Evolutionary conservation across 2,888 invertebrate species (phyloP), one percentile per base, ranked within the genome.

Genomic region (Fragum sueziense): DNA sequence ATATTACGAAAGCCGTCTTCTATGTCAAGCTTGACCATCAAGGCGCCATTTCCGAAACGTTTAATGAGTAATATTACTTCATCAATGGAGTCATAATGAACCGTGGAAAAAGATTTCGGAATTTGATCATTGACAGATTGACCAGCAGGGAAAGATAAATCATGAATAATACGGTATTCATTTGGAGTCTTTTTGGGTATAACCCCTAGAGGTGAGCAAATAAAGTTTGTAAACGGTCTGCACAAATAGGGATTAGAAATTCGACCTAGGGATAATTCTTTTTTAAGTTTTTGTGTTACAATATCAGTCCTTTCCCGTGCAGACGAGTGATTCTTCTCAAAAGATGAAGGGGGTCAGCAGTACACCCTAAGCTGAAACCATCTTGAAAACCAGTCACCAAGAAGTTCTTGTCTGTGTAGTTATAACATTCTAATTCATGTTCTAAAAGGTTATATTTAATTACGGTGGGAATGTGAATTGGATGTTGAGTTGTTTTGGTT

Each of bases 21-120:
- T 14, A 85, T 78, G 54, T 85, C 85, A 0, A 80, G 59, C 68
- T 82, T 85, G 7, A 82, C 78, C 34, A 82, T 72, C 22, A 74
- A 34, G 17, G 65, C 70, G 17, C 57, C 25, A 41, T 3, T 4
- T 4, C 82, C 84, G 69, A 54, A 68, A 17, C 25, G 7, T 27
- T 73, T 17, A 14, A 79, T 69, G 0, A 82, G 57, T 9, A 25
- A 7, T 22, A 69, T 73, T 6, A 76, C 78, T 47, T 78, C 31
- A 31, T 84, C 79, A 73, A 84, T 74, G 7, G 76, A 37, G 41
- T 79, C 74, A 31, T 70, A 74, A 3, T 34, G 6, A 2, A 81
- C 84, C 9, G 65, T 34, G 1, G 74, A 70, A 47, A 75, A 54
- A 33, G 77, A 59, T 52, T 22, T 22, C 1, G 81, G 76, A 33